These are phyloP conservation scores for Halcyon smyrnensis DNA, from an alignment of 2,797 vertebrate species.

Conservation along the genomic window DNA sequence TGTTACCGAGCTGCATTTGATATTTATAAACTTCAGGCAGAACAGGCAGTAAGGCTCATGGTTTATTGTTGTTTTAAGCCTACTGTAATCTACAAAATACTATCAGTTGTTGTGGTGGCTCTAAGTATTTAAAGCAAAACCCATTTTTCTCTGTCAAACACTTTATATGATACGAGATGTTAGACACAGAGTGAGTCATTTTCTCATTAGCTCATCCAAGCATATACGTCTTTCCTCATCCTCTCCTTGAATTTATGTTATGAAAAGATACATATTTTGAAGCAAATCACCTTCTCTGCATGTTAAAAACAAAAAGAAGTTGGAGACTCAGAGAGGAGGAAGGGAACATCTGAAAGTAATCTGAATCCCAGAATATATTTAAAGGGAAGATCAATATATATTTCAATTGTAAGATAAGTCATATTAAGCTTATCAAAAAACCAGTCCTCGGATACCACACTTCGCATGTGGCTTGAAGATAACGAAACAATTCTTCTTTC, in stretches of 20 bases:
- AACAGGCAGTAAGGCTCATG: background rate
- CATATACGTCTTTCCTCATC: background rate
- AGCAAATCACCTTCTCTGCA: constrained; percentile 30
- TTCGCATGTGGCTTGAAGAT: constrained; percentile 59
- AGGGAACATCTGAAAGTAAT: background rate
- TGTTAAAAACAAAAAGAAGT: constrained; percentile 16
- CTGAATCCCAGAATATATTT: background rate
- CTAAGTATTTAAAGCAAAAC: constrained; percentile 48
- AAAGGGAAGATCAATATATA: constrained; percentile 37
- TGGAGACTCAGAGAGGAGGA: background rate
- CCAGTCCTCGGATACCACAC: constrained; percentile 12
- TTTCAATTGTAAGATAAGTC: constrained; percentile 56
- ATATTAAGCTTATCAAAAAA: constrained; percentile 55
- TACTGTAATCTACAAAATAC: constrained; percentile 15
- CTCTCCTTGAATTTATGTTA: constrained; percentile 50
- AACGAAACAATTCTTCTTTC: constrained; percentile 30
- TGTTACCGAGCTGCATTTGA: background rate
- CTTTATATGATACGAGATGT: constrained; percentile 18
- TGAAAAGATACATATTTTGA: constrained; percentile 64
- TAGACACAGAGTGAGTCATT: constrained; percentile 29
- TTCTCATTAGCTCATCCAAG: constrained; percentile 63
- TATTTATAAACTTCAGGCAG: background rate
- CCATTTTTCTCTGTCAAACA: constrained; percentile 74
- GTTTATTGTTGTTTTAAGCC: background rate
- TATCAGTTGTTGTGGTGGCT: background rate